These are phyloP conservation scores for Caenorhabditis brenneri DNA, from an alignment of 1,140 invertebrate genomes.

Conservation along the genomic window DNA sequence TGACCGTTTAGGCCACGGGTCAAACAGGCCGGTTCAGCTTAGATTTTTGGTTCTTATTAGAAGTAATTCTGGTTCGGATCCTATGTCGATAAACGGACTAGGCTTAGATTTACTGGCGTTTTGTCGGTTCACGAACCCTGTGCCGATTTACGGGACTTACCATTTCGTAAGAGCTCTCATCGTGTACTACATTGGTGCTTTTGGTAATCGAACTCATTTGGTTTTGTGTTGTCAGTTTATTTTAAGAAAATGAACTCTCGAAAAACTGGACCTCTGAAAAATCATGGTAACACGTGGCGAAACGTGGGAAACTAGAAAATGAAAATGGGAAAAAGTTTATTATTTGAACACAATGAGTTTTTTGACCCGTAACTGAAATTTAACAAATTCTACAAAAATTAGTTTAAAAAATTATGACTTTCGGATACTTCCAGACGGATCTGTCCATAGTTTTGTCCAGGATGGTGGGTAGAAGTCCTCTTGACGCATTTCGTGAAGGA, in stretches of 20 bases:
- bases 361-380: neutral
- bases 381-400: neutral
- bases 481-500: neutral
- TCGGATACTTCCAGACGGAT: neutral
- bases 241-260: neutral
- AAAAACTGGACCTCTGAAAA: neutral
- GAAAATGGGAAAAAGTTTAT: no score
- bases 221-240: neutral
- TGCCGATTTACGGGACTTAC: neutral
- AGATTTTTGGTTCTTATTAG: no score
- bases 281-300: neutral
- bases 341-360: neutral
- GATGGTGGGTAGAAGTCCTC: conserved; percentile 13
- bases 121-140: no score
- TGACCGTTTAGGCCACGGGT: no score
- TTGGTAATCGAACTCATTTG: neutral
- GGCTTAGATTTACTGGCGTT: no score
- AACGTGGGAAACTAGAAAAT: no score
- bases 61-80: no score
- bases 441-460: neutral
- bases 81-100: no score
- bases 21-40: no score
- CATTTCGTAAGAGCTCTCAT: neutral
- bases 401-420: neutral
- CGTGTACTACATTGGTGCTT: neutral